Percentiles rank a stretch among this genome's conserved stretches.
Evolutionary conservation across 2,888 invertebrate species (phyloP).

Genomic region (Drosophila mayaguana): DNA sequence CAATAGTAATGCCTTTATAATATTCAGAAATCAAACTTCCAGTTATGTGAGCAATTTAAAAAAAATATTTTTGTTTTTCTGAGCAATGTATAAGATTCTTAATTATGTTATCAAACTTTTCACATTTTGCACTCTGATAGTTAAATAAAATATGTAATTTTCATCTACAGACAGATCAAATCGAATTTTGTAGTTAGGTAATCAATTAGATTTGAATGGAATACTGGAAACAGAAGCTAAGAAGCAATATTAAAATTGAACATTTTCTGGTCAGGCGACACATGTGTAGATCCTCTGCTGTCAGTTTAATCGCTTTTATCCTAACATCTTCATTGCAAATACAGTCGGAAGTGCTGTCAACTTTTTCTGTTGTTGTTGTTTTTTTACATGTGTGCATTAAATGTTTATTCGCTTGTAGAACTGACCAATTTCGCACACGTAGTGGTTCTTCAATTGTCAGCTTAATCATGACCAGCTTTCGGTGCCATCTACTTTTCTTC

Average conservation of each 20-base stretch:
- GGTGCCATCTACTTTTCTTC: constrained; percentile 1
- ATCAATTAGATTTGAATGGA: too few relatives aligned
- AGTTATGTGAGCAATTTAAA: not conserved
- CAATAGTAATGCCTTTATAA: not conserved
- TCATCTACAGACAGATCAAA: not conserved
- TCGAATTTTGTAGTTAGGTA: not conserved
- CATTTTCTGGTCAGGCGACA: not conserved
- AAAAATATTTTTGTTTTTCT: not conserved
- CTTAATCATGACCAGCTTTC: constrained; percentile 18
- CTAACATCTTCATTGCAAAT: constrained; percentile 1
- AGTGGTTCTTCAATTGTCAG: constrained; percentile 20
- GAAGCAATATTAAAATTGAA: not conserved
- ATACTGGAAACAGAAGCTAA: too few relatives aligned
- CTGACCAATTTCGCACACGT: constrained; percentile 18
- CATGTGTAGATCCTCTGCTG: constrained; percentile 4
- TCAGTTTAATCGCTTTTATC: constrained; percentile 5
- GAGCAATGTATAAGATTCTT: too few relatives aligned
- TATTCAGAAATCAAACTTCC: not conserved
- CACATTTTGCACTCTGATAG: too few relatives aligned
- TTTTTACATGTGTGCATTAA: constrained; percentile 21
- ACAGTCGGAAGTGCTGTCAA: not conserved
- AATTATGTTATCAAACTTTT: too few relatives aligned
- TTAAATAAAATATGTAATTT: not conserved
- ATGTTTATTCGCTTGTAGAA: constrained; percentile 3
- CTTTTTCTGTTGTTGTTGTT: constrained; percentile 3